These are phyloP conservation scores for Montipora capitata DNA, from an alignment of 92 coral and sea anemone species.

Conservation along the genomic window DNA sequence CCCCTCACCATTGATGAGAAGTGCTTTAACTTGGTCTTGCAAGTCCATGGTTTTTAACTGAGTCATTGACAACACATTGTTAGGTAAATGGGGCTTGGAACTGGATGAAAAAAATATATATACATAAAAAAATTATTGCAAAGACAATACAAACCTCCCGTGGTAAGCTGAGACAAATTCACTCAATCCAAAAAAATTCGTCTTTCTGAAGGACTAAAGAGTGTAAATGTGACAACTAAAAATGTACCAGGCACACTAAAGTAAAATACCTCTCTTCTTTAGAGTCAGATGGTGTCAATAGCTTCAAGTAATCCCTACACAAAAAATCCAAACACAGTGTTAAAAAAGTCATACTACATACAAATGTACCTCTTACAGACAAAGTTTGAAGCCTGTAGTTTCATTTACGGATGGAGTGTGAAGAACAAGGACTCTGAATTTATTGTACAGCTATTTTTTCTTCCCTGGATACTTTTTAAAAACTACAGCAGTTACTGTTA, in stretches of 20 bases:
- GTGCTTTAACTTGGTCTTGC: constrained; percentile 92
- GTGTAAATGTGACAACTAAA: no score
- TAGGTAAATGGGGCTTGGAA: constrained; percentile 80
- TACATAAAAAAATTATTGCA: background rate
- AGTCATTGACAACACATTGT: constrained; percentile 91
- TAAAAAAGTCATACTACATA: no score
- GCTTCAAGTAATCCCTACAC: constrained; percentile 83
- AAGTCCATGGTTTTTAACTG: constrained; percentile 92
- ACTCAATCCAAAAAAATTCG: no score
- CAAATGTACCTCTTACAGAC: no score
- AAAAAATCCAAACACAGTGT: background rate
- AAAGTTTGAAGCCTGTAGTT: no score
- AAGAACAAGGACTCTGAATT: no score
- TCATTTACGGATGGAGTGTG: no score
- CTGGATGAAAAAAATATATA: constrained; percentile 27
- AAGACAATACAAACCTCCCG: background rate
- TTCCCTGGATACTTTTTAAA: no score
- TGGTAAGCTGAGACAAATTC: no score
- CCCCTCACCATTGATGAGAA: constrained; percentile 90
- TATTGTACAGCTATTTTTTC: no score
- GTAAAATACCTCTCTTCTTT: constrained; percentile 77
- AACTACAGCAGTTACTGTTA: no score
- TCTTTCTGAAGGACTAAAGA: no score
- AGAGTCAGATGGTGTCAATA: constrained; percentile 80
- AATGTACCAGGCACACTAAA: background rate